phyloP scores from a whole-genome alignment of 2,797 vertebrate genomes.

The Cynopterus sphinx region DNA sequence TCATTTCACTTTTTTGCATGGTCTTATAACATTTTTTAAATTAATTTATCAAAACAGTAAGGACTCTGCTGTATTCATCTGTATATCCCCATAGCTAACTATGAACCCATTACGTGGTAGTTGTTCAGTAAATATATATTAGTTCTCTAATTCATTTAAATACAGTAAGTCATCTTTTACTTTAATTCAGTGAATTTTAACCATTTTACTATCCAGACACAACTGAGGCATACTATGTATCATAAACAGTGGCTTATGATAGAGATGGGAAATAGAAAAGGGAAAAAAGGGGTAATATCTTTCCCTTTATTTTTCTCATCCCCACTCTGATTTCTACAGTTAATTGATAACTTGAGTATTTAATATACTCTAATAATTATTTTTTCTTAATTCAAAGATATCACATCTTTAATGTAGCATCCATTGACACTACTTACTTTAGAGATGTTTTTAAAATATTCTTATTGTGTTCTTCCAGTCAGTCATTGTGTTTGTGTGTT shows the following conservation, averaged over 20 bases:
- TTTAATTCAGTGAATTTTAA: neutral
- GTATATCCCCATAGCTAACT: neutral
- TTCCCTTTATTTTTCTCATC: neutral
- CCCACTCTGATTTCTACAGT: neutral
- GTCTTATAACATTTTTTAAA: neutral
- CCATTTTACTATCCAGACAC: slow-evolving; percentile 7
- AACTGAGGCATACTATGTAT: neutral
- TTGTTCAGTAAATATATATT: neutral
- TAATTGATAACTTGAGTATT: slow-evolving; percentile 19
- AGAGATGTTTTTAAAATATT: neutral
- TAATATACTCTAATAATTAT: neutral
- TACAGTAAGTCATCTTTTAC: slow-evolving; percentile 2
- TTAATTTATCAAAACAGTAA: neutral
- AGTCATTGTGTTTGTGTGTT: neutral
- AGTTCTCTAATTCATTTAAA: neutral
- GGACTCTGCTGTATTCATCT: neutral
- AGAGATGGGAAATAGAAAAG: neutral
- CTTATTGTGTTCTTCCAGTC: neutral
- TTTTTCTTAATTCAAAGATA: neutral
- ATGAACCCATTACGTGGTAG: neutral
- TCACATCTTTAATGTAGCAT: neutral
- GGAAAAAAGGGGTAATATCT: neutral
- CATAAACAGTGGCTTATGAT: neutral
- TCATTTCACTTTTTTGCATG: neutral
- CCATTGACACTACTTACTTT: neutral